A percentile compares a stretch with the other conserved stretches of the same genome.
Evolutionary conservation across 2,797 vertebrate species (phyloP).

Genomic region (Leucoraja ocellata): DNA sequence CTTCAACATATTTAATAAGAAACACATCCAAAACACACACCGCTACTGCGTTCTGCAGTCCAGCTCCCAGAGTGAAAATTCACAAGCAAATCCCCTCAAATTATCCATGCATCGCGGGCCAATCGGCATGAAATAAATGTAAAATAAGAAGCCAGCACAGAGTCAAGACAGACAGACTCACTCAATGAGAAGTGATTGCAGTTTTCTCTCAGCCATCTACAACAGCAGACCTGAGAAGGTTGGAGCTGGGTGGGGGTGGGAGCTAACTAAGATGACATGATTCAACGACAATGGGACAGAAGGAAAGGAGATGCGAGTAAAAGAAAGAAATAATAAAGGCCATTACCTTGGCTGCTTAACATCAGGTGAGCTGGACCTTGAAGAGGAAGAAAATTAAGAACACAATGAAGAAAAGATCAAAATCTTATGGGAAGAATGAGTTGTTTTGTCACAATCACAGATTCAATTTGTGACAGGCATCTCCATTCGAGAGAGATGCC

Average conservation of each 20-base stretch:
- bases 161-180: too few species aligned
- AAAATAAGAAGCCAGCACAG: too few species aligned
- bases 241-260: conserved; percentile 30
- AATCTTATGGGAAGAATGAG: conserved; percentile 59
- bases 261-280: conserved; percentile 7
- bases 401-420: conserved; percentile 70
- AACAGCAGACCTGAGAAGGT: background rate
- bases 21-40: too few species aligned
- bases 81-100: too few species aligned
- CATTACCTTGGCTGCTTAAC: conserved; percentile 96
- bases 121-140: too few species aligned
- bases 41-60: too few species aligned
- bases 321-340: conserved; percentile 69
- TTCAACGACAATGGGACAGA: conserved; percentile 40
- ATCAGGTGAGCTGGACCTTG: conserved; percentile 97
- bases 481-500: conserved; percentile 46
- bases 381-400: conserved; percentile 82
- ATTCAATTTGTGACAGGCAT: conserved; percentile 66
- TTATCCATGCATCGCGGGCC: too few species aligned
- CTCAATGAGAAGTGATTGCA: background rate
- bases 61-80: too few species aligned
- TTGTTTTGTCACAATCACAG: conserved; percentile 61
- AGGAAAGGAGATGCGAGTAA: conserved; percentile 46
- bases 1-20: too few species aligned
- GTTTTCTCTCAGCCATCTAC: background rate